A percentile compares a stretch with the other conserved stretches of the same genome.
phyloP scores from a whole-genome alignment of 2,113 vertebrate species.

The Willisornis vidua region DNA sequence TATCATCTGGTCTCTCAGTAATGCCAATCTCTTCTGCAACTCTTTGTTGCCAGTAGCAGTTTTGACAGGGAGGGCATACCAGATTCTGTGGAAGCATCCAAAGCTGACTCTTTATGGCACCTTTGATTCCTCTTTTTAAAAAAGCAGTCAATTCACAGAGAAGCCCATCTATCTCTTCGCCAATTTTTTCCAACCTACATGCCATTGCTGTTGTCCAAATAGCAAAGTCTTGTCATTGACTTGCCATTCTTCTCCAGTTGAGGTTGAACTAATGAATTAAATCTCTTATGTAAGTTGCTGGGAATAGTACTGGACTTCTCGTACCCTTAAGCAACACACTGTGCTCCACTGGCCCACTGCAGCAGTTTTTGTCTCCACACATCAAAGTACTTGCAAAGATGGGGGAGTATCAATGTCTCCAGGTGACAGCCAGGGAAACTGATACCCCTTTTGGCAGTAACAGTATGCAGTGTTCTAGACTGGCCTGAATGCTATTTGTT shows the following conservation, averaged over 20 bases:
- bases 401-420: conserved; percentile 58
- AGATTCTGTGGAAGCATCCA: background rate
- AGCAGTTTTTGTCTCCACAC: conserved; percentile 15
- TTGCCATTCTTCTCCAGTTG: background rate
- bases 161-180: background rate
- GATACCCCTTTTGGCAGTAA: conserved; percentile 61
- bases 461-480: conserved; percentile 64
- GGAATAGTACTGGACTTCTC: background rate
- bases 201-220: background rate
- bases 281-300: background rate
- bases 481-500: conserved; percentile 62
- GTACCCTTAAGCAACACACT: background rate
- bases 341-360: background rate
- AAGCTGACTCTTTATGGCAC: background rate
- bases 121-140: background rate
- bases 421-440: conserved; percentile 66
- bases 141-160: background rate
- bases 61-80: background rate
- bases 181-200: background rate
- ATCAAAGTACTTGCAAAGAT: conserved; percentile 34
- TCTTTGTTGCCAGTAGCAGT: background rate
- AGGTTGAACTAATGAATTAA: background rate
- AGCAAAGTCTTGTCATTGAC: background rate
- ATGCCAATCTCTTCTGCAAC: background rate
- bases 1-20: background rate